These are phyloP conservation scores for Peromyscus attwateri DNA, from an alignment of 2,797 vertebrate species.

Conservation along the genomic window DNA sequence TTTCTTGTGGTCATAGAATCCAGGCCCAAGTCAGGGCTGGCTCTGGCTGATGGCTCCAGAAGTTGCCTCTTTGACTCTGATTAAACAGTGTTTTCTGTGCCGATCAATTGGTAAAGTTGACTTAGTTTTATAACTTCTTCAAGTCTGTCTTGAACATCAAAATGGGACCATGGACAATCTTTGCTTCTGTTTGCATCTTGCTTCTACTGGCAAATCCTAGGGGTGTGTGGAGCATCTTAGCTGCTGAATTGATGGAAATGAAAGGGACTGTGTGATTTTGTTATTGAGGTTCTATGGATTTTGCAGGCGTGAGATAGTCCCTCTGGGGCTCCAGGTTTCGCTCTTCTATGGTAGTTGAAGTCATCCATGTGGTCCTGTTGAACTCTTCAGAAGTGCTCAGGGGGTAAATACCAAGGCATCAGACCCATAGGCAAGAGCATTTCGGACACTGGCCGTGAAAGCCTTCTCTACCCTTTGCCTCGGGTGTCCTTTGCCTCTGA, in stretches of 20 bases:
- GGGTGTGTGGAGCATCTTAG: neutral
- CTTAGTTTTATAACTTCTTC: constrained; percentile 14
- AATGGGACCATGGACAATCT: neutral
- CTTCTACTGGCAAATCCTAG: neutral
- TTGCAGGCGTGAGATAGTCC: neutral
- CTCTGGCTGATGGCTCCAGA: neutral
- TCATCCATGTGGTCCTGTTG: neutral
- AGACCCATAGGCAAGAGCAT: neutral
- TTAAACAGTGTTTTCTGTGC: neutral
- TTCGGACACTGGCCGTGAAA: neutral
- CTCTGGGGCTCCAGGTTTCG: neutral
- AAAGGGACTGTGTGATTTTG: neutral
- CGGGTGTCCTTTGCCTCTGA: constrained; percentile 80
- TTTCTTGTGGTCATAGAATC: neutral
- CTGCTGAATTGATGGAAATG: neutral
- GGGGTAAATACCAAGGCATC: constrained; percentile 24
- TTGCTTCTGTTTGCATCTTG: neutral
- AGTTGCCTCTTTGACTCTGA: neutral
- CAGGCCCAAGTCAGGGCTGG: neutral
- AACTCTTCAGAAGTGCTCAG: neutral
- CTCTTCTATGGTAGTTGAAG: neutral
- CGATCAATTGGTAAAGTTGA: constrained; percentile 6
- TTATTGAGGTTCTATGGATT: neutral
- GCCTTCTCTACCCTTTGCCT: neutral
- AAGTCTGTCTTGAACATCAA: neutral